Evolutionary conservation across 2,113 vertebrate species (phyloP), one percentile per base, ranked within the genome.

Genomic region (Carassius carassius): DNA sequence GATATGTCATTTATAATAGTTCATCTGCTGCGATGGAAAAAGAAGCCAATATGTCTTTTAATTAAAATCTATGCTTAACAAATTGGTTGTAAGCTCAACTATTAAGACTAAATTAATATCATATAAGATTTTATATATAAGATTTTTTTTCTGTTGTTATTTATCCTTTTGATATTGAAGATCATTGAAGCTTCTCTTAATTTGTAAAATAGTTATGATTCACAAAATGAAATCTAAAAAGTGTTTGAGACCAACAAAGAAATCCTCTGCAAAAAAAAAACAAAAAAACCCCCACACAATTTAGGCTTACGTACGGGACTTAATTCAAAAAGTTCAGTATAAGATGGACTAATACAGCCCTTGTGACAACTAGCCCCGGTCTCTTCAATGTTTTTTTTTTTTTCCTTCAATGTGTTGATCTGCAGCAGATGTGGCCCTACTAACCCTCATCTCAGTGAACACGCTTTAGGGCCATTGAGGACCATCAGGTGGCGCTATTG

Each of bases 401-500:
- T 3, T 9, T 3, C 29, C 29, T 1, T 69, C 1, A 17, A 1
- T 12, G 67, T 70, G 32, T 19, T 5, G 9, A 21, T 70, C 9
- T 70, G 17, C 17, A 37, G 67, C 32, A 69, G 17, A 19, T 19
- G 63, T 67, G 13, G 14, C 17, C 29, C 25, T 41, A 4, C 29
- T 29, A 72, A 10, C 37, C 10, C 10, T 10, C 19, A 9, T 41
- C 67, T 44, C 37, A 47, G 5, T 47, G 37, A n/a, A 14, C 11
- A 14, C 41, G 12, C 70, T 73, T 23, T 11, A 73, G 70, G 11
- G 7, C 21, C 21, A 37, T 4, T 37, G 9, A 13, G 12, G 56
- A 37, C 76, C 76, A 63, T 2, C 16, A 63, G 77, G 58, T 79
- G 77, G 58, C 77, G 77, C 35, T 63, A 79, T 79, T 44, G 23